Percentiles rank a stretch among this genome's conserved stretches.
Conservation (phyloP, 2,113 vertebrate genomes). For the Hemicordylus capensis region DNA sequence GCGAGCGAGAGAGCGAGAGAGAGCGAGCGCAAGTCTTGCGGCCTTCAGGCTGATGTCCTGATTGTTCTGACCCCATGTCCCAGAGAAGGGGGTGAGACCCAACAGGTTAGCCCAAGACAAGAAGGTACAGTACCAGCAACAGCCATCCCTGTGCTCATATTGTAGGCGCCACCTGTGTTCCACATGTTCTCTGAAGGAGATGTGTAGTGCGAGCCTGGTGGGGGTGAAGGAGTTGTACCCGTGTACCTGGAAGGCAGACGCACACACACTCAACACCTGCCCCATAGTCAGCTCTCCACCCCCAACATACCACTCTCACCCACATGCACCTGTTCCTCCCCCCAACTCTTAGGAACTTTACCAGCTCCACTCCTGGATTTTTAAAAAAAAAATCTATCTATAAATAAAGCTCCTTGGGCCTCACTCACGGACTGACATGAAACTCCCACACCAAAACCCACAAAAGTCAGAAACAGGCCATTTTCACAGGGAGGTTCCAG, state of each 20-base stretch:
- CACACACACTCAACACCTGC: not conserved
- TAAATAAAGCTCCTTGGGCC: too few relatives aligned
- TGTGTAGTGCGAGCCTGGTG: constrained; percentile 91
- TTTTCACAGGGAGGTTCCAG: too few relatives aligned
- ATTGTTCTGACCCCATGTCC: not conserved
- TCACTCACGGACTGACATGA: too few relatives aligned
- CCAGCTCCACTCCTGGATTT: too few relatives aligned
- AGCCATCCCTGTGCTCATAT: constrained; percentile 88
- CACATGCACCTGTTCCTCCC: too few relatives aligned
- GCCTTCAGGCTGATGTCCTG: not conserved
- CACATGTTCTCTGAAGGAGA: constrained; percentile 96
- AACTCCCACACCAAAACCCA: too few relatives aligned
- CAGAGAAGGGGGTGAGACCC: not conserved
- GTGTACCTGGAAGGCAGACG: constrained; percentile 82
- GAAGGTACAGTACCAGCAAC: constrained; percentile 80
- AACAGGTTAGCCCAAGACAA: not conserved
- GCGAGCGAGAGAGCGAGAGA: too few relatives aligned
- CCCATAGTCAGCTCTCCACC: too few relatives aligned
- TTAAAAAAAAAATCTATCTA: too few relatives aligned
- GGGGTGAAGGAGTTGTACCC: constrained; percentile 87
- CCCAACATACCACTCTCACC: too few relatives aligned
- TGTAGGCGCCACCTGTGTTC: constrained; percentile 87
- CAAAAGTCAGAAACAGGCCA: too few relatives aligned
- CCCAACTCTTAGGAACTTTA: too few relatives aligned
- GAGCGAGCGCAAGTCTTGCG: not conserved